A percentile compares a stretch with the other conserved stretches of the same genome.
These are phyloP conservation scores for Eupithecia inturbata DNA, from an alignment of 2,888 invertebrate species.

Conservation along the genomic window DNA sequence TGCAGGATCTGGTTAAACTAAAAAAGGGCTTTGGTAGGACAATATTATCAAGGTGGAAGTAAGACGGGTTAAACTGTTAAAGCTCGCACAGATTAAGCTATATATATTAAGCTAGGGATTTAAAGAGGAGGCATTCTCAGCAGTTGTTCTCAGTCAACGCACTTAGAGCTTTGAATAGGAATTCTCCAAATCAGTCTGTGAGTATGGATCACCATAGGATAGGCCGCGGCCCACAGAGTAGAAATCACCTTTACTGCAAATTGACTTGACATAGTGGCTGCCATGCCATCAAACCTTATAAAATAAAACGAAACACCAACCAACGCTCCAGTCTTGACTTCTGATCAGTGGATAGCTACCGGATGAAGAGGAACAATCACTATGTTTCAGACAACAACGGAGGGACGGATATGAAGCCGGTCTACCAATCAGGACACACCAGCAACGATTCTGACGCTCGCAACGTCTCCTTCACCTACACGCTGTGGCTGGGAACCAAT, in stretches of 20 bases:
- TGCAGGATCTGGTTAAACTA: neutral
- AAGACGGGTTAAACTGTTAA: too few species aligned
- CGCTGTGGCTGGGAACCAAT: slow-evolving; percentile 94
- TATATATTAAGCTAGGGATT: neutral
- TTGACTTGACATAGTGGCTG: too few species aligned
- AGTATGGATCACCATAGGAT: too few species aligned
- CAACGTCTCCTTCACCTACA: slow-evolving; percentile 92
- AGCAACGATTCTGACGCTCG: slow-evolving; percentile 85
- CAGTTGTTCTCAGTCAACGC: neutral
- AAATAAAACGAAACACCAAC: neutral
- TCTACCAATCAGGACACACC: slow-evolving; percentile 79
- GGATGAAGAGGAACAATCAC: too few species aligned
- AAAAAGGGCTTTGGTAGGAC: neutral
- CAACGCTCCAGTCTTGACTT: neutral
- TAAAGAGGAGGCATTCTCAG: neutral
- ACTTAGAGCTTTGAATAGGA: neutral
- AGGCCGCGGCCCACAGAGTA: too few species aligned
- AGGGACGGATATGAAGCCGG: slow-evolving; percentile 75
- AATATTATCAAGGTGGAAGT: neutral
- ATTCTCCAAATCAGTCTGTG: neutral
- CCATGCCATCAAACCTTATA: neutral
- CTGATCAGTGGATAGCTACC: neutral
- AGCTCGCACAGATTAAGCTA: too few species aligned
- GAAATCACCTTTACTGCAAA: too few species aligned
- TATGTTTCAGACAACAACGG: slow-evolving; percentile 70